Base-by-base conservation (phyloP, 2,888 invertebrate species). In the Bellardia bayeri region DNA sequence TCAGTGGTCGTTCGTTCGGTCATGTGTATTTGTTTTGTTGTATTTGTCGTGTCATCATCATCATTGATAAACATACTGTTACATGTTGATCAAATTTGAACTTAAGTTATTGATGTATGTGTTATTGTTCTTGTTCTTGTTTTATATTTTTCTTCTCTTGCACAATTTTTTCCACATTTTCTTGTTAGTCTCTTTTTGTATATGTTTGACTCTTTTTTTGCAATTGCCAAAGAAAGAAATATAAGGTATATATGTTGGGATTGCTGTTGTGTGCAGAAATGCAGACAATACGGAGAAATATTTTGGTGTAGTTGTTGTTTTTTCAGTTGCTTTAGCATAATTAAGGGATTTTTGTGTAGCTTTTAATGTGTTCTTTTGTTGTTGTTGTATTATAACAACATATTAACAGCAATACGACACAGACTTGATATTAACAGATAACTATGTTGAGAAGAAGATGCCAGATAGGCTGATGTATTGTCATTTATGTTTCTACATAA, bases 281-380 rank as follows among this genome's bases (percentile, higher is more conserved):
- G 87, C 87, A 87, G 84, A 85, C 87, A 85, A 74, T 69, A 74
- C 42, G 84, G 84, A 85, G 87, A 87, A 87, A 71, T 71, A 49
- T 40, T 37, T 37, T 54, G 16, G 51, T 54, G 51, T 37, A 8
- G 0, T 37, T 72, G 40, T 14, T 14, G 49, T 13, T 23, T 66
- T 33, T 16, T 66, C 16, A 6, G 9, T 13, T 58, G 49, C 23
- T 66, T 63, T 40, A 81, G 61, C 81, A 84, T 87, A 82, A 82
- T 78, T 81, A 78, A 56, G 72, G 71, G 83, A 78, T 82, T 64
- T 71, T 42, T 63, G 1, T 66, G 5, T 58, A 45, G 13, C 5
- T 45, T 11, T 33, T 33, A 33, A 5, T 33, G 33, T 33, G 33
- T 33, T 33, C 33, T 16, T 33, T 42, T 37, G 2, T 42, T 51